phyloP scores from a whole-genome alignment of 2,113 vertebrate genomes.

The Marmota monax region DNA sequence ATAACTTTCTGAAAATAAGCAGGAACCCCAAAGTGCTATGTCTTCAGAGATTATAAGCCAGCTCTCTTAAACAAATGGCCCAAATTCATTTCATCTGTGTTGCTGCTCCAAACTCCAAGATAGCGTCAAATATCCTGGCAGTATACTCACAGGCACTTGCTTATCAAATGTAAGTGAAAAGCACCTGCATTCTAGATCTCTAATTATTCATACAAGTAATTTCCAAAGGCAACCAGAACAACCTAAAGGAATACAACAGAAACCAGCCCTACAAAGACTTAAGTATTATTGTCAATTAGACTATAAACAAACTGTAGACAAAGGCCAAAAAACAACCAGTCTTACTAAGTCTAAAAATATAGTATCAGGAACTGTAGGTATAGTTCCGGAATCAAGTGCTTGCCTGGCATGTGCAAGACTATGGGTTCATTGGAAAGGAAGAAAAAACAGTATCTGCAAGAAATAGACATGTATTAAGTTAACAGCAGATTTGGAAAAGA shows the following conservation, averaged over 20 bases:
- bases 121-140: not conserved
- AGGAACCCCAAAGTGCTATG: not conserved
- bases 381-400: not conserved
- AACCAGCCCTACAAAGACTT: not conserved
- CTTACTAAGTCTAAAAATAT: not conserved
- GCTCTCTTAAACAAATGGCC: not conserved
- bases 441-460: not conserved
- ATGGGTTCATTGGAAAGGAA: not conserved
- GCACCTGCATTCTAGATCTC: not conserved
- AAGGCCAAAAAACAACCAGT: not conserved
- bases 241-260: not conserved
- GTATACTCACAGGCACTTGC: not conserved
- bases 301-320: not conserved
- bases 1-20: constrained; percentile 4
- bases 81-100: not conserved
- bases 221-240: not conserved
- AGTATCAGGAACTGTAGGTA: not conserved
- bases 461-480: constrained; percentile 8
- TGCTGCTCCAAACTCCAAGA: not conserved
- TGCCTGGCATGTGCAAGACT: not conserved
- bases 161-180: not conserved
- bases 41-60: not conserved
- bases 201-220: not conserved
- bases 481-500: not conserved
- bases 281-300: not conserved